phyloP scores from a whole-genome alignment of 2,113 vertebrate genomes.

The Catharus bicknelli region DNA sequence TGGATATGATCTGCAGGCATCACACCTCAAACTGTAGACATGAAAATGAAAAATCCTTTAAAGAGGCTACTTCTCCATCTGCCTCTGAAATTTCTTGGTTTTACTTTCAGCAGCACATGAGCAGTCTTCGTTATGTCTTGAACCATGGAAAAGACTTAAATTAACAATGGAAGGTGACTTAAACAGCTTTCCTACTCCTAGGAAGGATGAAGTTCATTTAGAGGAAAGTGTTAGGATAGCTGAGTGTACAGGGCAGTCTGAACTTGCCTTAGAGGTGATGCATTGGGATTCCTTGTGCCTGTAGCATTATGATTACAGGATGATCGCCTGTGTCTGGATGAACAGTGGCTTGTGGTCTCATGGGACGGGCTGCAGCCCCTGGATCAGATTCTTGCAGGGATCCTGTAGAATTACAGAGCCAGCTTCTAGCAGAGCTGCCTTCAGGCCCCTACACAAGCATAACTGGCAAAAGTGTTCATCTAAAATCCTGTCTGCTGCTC shows the following conservation, averaged over 20 bases:
- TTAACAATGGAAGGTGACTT: background rate
- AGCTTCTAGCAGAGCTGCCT: background rate
- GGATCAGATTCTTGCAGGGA: background rate
- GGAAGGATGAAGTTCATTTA: background rate
- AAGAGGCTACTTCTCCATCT: background rate
- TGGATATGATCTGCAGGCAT: background rate
- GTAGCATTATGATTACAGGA: background rate
- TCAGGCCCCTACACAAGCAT: background rate
- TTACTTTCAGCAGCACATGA: background rate
- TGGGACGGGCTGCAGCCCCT: background rate
- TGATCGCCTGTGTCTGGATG: background rate
- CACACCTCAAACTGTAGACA: background rate
- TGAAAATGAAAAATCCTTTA: background rate
- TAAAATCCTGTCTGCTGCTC: background rate
- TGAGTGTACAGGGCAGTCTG: background rate
- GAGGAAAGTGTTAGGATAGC: background rate
- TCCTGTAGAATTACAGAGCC: accelerated
- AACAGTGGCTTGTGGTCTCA: accelerated
- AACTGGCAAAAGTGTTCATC: background rate
- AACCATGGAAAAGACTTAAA: background rate
- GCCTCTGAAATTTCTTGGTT: background rate
- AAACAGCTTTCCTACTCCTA: background rate
- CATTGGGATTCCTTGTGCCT: background rate
- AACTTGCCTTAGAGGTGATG: background rate
- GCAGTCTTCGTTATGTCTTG: background rate